These are phyloP conservation scores for Stichodactyla helianthus DNA, from an alignment of 64 coral and sea anemone genomes.

Conservation along the genomic window DNA sequence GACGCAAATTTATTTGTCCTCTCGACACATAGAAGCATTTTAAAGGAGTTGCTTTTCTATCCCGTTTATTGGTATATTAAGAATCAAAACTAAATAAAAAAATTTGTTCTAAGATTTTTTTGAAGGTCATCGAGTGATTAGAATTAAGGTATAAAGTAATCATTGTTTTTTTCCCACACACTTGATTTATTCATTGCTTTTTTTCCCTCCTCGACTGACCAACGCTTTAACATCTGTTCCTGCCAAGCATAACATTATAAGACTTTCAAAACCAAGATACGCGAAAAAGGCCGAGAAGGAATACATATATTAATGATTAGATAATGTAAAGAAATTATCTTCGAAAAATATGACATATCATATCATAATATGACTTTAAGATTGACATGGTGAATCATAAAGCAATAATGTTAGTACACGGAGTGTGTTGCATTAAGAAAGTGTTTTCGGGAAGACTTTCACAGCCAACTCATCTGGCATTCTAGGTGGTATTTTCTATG, in stretches of 20 bases:
- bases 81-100: neutral
- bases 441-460: neutral
- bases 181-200: slow-evolving; percentile 5
- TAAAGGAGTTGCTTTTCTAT: neutral
- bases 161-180: neutral
- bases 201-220: neutral
- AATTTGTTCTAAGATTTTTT: neutral
- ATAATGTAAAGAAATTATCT: neutral
- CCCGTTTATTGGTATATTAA: neutral
- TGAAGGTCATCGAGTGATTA: neutral
- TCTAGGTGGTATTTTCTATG: too few species aligned
- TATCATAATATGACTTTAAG: too few species aligned
- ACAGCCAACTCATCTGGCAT: too few species aligned
- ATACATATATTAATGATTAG: neutral
- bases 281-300: neutral
- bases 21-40: too few species aligned
- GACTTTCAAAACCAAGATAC: neutral
- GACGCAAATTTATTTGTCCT: too few species aligned
- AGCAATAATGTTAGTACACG: neutral
- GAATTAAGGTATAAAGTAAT: neutral
- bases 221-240: neutral
- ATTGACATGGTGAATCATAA: neutral
- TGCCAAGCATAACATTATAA: neutral
- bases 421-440: neutral
- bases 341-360: neutral